These are phyloP conservation scores for Mormyrus lacerda DNA, from an alignment of 2,113 vertebrate genomes.

Conservation along the genomic window DNA sequence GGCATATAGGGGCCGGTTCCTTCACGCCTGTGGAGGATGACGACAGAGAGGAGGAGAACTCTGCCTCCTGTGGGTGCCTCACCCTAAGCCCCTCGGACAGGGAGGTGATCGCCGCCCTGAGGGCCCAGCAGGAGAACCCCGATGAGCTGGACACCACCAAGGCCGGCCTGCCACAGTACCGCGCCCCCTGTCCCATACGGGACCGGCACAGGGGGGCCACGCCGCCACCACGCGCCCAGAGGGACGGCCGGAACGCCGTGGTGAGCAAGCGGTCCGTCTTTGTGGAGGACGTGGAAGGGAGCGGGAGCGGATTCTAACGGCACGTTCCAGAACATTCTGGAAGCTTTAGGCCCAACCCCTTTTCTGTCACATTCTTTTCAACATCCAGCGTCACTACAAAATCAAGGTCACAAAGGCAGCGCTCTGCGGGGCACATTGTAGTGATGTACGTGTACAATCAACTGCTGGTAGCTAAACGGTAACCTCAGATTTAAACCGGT, in stretches of 20 bases:
- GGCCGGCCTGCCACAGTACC: slow-evolving; percentile 54
- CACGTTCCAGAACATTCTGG: neutral
- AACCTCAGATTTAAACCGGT: neutral
- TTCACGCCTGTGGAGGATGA: slow-evolving; percentile 58
- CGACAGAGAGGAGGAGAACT: neutral
- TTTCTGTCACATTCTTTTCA: neutral
- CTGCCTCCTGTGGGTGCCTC: slow-evolving; percentile 58
- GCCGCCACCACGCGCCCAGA: slow-evolving; percentile 25
- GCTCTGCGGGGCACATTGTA: neutral
- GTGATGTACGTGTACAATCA: neutral
- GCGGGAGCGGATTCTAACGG: slow-evolving; percentile 64
- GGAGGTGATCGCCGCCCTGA: slow-evolving; percentile 58
- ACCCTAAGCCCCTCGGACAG: slow-evolving; percentile 57
- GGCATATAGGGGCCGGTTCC: slow-evolving; percentile 59
- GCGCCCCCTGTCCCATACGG: slow-evolving; percentile 45
- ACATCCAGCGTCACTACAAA: neutral
- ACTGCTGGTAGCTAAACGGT: neutral
- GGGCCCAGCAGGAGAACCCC: slow-evolving; percentile 50
- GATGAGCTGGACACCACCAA: slow-evolving; percentile 68
- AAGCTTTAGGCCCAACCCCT: neutral
- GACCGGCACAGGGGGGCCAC: slow-evolving; percentile 7
- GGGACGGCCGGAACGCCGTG: slow-evolving; percentile 40
- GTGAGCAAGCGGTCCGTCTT: slow-evolving; percentile 58
- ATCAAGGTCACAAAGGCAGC: neutral
- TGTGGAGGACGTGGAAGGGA: slow-evolving; percentile 64